Base-by-base conservation (phyloP, 2,113 vertebrate genomes). In the Motacilla alba region DNA sequence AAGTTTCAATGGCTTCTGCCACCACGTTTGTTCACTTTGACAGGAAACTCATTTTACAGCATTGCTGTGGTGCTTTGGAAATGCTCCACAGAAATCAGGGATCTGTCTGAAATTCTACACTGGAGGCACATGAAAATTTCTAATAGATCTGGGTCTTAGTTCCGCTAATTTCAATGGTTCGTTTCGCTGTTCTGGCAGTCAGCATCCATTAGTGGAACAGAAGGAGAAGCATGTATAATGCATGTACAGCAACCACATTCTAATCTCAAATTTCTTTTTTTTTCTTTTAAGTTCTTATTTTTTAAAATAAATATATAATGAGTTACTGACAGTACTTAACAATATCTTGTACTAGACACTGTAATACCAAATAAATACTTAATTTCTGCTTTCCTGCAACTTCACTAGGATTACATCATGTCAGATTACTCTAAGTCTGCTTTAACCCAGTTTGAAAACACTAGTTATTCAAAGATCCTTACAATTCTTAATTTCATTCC, bases 391-490 rank as follows among this genome's bases (percentile, higher is more conserved):
- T 96, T 96, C 78, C 95, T 96, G 96, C 96, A 97, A 96, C 95
- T 97, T 97, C 91, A 69, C 93, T 94, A 90, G 97, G 97, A 97
- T 97, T 97, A 97, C 96, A 97, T 96, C 96, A 96, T 97, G 97
- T 97, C 97, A 97, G 97, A 97, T 97, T 97, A 97, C 87, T 94
- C 33, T 97, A 97, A 97, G 95, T 95, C 97, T 96, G 92, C 96
- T 97, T 96, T 97, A 97, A 97, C 97, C 96, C 96, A 97, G 90
- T 97, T 97, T 97, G 96, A 96, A 96, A 97, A 96, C 94, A 97
- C 93, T 94, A 93, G 97, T 96, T 96, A 96, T 94, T 97, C 94
- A 96, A 94, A 97, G 84, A 91, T 90, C 95, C 83, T 97, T 95
- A 96, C 91, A 96, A 93, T 94, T 88, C 95, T 83, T 96, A 78